Base-by-base conservation (phyloP, 2,888 invertebrate species). In the Dolomedes plantarius region DNA sequence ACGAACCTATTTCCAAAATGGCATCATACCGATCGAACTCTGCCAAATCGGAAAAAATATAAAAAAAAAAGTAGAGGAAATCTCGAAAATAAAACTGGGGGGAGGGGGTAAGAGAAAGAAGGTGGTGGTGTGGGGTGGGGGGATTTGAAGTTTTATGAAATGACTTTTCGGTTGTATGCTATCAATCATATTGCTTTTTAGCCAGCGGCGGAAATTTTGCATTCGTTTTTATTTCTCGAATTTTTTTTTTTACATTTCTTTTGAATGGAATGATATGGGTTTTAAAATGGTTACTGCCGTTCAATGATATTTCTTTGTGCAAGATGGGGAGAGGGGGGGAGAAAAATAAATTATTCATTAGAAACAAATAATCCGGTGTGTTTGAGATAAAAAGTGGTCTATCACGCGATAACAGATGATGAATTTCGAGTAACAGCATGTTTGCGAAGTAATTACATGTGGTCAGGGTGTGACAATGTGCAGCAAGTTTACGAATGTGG, bases 81-180 rank as follows among this genome's bases (percentile, higher is more conserved):
- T 2, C 2, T 46, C 2, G 46, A 46, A 46, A 46, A 46, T 46
- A 46, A 46, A 46, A 46, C 46, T 9, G 16, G 7, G 46, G 46
- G n/a, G 46, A 13, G 46, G 16, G 16, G 5, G 46, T 16, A 13
- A 46, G 2, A n/a, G 46, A 16, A n/a, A n/a, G n/a, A n/a, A n/a
- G n/a, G n/a, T n/a, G n/a, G n/a, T n/a, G n/a, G n/a, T n/a, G n/a
- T n/a, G n/a, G n/a, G n/a, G n/a, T n/a, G n/a, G n/a, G n/a, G n/a
- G n/a, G n/a, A n/a, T n/a, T n/a, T 46, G 46, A 46, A 46, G 16
- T 46, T 46, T 46, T 46, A 46, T 46, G 46, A 46, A 46, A 46
- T 46, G 46, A 16, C 46, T 11, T 46, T 46, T 46, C 16, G 13
- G 46, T 46, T 46, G 46, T 46, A 46, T 16, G 46, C 46, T 46